Percentiles rank a stretch among this genome's conserved stretches.
These are phyloP conservation scores for Marmota monax DNA, from an alignment of 2,113 vertebrate species.

Conservation along the genomic window DNA sequence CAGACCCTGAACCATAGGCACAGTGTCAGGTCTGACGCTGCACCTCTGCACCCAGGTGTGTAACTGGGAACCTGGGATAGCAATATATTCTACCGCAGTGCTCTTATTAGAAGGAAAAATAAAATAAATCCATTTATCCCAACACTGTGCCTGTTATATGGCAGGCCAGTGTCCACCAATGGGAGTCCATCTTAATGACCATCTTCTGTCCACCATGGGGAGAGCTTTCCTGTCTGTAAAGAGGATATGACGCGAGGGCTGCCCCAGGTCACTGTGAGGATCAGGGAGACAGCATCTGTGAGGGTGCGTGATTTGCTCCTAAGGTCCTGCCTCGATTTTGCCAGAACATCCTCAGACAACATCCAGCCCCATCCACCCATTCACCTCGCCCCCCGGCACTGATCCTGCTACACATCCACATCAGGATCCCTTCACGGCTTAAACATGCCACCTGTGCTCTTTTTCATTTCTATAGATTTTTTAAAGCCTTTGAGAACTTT, in stretches of 20 bases:
- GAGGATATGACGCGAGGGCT: not conserved
- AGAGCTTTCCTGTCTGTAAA: not conserved
- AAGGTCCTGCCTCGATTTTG: not conserved
- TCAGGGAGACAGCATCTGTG: not conserved
- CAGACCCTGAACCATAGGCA: not conserved
- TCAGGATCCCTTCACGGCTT: not conserved
- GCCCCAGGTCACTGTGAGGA: not conserved
- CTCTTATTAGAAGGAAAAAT: not conserved
- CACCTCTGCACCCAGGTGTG: not conserved
- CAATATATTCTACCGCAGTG: not conserved
- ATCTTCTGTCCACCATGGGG: not conserved
- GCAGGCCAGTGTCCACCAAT: too few relatives aligned
- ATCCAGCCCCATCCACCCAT: not conserved
- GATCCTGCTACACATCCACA: not conserved
- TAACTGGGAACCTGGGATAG: not conserved
- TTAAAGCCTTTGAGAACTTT: too few relatives aligned
- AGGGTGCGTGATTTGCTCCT: not conserved
- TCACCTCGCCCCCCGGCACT: not conserved
- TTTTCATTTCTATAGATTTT: not conserved
- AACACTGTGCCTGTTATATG: too few relatives aligned
- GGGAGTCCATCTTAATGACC: not conserved
- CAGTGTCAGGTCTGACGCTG: not conserved
- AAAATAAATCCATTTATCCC: not conserved
- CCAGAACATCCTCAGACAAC: not conserved
- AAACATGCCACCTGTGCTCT: rapidly evolving